phyloP scores from a whole-genome alignment of 2,113 vertebrate species.

The Ochotona curzoniae region DNA sequence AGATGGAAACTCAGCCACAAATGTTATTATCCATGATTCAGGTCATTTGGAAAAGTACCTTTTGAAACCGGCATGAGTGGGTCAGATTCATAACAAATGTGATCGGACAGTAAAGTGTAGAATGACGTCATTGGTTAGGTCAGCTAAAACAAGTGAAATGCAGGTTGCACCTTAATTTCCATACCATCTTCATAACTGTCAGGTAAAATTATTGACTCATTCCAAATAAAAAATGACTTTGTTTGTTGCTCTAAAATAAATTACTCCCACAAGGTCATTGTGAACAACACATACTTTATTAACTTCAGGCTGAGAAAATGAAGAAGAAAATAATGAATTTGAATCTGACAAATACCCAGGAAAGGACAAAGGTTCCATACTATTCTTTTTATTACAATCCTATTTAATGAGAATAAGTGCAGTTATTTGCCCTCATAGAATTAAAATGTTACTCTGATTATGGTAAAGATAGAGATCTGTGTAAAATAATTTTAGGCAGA shows the following conservation, averaged over 20 bases:
- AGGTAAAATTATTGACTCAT: conserved; percentile 81
- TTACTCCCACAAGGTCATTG: conserved; percentile 78
- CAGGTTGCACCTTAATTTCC: conserved; percentile 65
- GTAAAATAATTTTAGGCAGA: not conserved
- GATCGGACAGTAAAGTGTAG: conserved; percentile 79
- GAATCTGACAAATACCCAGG: not conserved
- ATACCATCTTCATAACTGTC: conserved; percentile 82
- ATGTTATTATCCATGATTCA: conserved; percentile 32
- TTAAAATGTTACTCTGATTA: not conserved
- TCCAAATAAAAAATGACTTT: conserved; percentile 78
- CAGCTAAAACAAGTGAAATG: conserved; percentile 79
- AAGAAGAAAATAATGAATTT: conserved; percentile 70
- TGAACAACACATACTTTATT: conserved; percentile 69
- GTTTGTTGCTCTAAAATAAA: conserved; percentile 70
- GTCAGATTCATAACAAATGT: conserved; percentile 75
- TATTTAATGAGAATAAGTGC: not conserved
- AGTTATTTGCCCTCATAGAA: conserved; percentile 14
- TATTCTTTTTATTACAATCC: not conserved
- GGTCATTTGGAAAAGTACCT: conserved; percentile 72
- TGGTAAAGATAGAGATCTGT: not conserved
- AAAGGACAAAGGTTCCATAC: not conserved
- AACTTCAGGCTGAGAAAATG: conserved; percentile 70
- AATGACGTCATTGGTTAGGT: conserved; percentile 79
- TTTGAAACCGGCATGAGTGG: not conserved
- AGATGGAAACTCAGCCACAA: conserved; percentile 60